Percentiles rank a stretch among this genome's conserved stretches.
phyloP scores from a whole-genome alignment of 2,888 invertebrate species.

The Scrobipalpa atriplicella region DNA sequence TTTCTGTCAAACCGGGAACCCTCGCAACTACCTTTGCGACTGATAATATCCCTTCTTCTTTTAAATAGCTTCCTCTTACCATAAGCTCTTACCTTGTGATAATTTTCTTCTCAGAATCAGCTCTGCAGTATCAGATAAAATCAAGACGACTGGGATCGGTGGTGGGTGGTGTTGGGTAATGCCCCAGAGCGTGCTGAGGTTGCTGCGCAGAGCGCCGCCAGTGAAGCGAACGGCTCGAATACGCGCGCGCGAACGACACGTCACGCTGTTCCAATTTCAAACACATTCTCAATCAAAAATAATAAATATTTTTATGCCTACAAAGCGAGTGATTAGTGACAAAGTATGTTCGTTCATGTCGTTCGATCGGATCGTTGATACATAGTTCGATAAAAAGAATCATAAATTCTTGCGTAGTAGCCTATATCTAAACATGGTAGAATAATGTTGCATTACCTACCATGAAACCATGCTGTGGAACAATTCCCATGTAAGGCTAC shows the following conservation, averaged over 20 bases:
- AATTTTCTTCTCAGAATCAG: background rate
- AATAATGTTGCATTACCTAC: constrained; percentile 14
- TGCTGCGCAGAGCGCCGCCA: constrained; percentile 60
- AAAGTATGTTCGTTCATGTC: too few relatives aligned
- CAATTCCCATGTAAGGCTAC: constrained; percentile 16
- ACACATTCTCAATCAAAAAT: too few relatives aligned
- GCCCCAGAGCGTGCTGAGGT: constrained; percentile 30
- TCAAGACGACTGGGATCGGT: constrained; percentile 38
- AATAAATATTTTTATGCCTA: too few relatives aligned
- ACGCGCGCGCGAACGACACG: constrained; percentile 46
- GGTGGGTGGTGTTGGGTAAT: constrained; percentile 42
- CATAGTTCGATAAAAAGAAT: too few relatives aligned
- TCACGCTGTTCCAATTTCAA: background rate
- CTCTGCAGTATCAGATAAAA: constrained; percentile 29
- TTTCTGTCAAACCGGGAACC: too few relatives aligned
- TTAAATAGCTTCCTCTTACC: too few relatives aligned
- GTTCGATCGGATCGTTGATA: too few relatives aligned
- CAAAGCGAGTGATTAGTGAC: too few relatives aligned
- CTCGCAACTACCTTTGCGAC: too few relatives aligned
- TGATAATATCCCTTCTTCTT: too few relatives aligned
- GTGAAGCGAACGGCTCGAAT: constrained; percentile 30
- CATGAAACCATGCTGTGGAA: constrained; percentile 10
- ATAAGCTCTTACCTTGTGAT: too few relatives aligned
- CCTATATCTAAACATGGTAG: background rate
- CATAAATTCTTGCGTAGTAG: too few relatives aligned